Evolutionary conservation across 2,113 vertebrate genomes (phyloP), one percentile per base, ranked within the genome.

Genomic region (Salvelinus alpinus): DNA sequence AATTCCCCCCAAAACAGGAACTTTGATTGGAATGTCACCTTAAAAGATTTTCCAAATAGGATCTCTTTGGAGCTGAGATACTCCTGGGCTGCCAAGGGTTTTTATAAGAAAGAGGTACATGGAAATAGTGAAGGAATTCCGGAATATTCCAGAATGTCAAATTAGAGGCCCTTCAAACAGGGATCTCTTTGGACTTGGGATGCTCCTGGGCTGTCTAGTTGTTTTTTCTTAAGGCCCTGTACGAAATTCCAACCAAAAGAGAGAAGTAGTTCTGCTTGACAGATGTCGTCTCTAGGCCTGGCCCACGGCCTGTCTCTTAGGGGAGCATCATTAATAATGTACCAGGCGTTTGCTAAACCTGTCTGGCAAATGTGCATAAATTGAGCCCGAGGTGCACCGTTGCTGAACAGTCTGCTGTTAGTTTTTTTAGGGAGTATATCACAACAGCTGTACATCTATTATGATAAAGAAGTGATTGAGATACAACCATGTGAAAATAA

Each of bases 311-410:
- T 69, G 66, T 78, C 87, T 81, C 69, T 75, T 71, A 85, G 84
- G 4, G 22, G 85, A 73, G 71, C 64, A 69, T 89, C 80, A 85
- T 87, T 67, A 91, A 88, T 91, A 91, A 91, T 77, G 85, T 83
- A 92, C 73, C 65, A 27, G 59, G 81, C 84, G 82, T 73, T 82
- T 88, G 90, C 81, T 83, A 85, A 85, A 90, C 71, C 80, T 91
- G 90, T 86, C 80, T 89, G 90, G 90, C 91, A 89, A 89, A 85
- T 85, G 87, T 81, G 87, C 70, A 67, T 86, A 84, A 84, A 82
- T 84, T 86, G 78, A 84, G 83, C 85, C 76, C 5, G 68, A 81
- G 83, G 84, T 88, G 79, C 67, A 81, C 82, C 72, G 71, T 76
- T 84, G 88, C 78, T 89, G 80, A 85, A 75, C 82, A 82, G 76